Evolutionary conservation across 2,888 invertebrate species (phyloP), one percentile per base, ranked within the genome.

Genomic region (Serripes groenlandicus): DNA sequence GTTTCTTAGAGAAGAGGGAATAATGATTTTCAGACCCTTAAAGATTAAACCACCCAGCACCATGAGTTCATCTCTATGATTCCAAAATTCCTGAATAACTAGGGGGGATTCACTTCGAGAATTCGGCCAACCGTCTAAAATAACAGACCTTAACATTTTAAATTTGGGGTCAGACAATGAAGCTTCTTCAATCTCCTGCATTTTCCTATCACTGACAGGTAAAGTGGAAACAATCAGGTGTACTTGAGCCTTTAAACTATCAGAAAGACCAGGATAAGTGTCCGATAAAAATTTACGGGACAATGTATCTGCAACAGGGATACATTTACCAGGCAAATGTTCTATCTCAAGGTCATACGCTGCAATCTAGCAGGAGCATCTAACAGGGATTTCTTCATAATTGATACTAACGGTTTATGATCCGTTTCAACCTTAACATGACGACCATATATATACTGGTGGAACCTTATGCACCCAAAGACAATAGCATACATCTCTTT

Each of bases 41-140:
- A 72, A 37, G 11, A 72, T 72, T 9, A 72, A 3, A 18, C 34
- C 35, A 58, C 75, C 37, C 5, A 30, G n/a, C 26, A 56, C 49
- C 1, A 64, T 42, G 42, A 42, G 42, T 42, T 82, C 72, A 60
- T 78, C 71, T 23, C 72, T 42, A 42, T 49, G 3, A 28, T 70
- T 70, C 52, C 49, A 70, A 30, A 52, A 70, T 70, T 81, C 68
- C 7, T 23, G 7, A 18, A 74, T 54, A 9, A 11, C 0, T 3
- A 30, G 5, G 4, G 60, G 60, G 15, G 26, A 60, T 26, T 35
- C 68, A 35, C 1, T 76, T 32, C 15, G 7, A 15, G 7, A 7
- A 11, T 42, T 42, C 7, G 42, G 42, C 7, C 7, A 42, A 7
- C 42, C 42, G 7, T 11, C 7, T 15, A 42, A 42, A 15, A 42